These are phyloP conservation scores for Chirona hameri DNA, from an alignment of 2,888 invertebrate species.

Conservation along the genomic window DNA sequence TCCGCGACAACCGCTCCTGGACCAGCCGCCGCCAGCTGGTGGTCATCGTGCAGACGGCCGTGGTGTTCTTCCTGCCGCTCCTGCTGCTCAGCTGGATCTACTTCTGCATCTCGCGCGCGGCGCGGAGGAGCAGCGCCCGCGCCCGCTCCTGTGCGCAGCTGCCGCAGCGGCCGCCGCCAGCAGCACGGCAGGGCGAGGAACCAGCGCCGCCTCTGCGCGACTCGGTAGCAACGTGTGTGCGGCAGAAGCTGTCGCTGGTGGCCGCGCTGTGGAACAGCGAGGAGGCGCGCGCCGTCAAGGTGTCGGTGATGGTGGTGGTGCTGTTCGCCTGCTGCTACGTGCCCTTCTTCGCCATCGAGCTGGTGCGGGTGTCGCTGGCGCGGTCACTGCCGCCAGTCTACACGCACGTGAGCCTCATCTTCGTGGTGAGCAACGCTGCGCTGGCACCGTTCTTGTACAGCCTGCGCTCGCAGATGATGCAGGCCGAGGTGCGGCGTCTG, in stretches of 20 bases:
- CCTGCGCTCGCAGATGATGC: constrained; percentile 65
- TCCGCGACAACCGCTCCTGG: constrained; percentile 29
- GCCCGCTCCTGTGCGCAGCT: constrained; percentile 51
- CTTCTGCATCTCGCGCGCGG: constrained; percentile 69
- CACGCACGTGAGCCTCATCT: constrained; percentile 48
- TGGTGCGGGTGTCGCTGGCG: constrained; percentile 23
- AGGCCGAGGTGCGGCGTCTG: constrained; percentile 55
- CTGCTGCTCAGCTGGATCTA: constrained; percentile 65
- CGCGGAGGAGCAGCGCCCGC: constrained; percentile 65
- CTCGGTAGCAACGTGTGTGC: constrained; percentile 59
- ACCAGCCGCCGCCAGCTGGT: constrained; percentile 35
- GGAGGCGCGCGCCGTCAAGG: constrained; percentile 82
- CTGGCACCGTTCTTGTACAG: constrained; percentile 73
- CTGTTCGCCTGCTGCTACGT: constrained; percentile 61
- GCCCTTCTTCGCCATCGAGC: constrained; percentile 47
- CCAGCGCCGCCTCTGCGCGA: not conserved
- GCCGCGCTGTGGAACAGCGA: constrained; percentile 79
- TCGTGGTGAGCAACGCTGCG: constrained; percentile 60
- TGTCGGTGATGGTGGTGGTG: constrained; percentile 72
- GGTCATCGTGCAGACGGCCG: constrained; percentile 34
- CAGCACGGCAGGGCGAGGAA: not conserved
- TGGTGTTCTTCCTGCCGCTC: constrained; percentile 46
- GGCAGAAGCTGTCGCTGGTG: constrained; percentile 76
- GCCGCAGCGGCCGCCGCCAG: not conserved
- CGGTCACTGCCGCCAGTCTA: constrained; percentile 37